Evolutionary conservation across 2,797 vertebrate species (phyloP).

Genomic region (Oophaga sylvatica): DNA sequence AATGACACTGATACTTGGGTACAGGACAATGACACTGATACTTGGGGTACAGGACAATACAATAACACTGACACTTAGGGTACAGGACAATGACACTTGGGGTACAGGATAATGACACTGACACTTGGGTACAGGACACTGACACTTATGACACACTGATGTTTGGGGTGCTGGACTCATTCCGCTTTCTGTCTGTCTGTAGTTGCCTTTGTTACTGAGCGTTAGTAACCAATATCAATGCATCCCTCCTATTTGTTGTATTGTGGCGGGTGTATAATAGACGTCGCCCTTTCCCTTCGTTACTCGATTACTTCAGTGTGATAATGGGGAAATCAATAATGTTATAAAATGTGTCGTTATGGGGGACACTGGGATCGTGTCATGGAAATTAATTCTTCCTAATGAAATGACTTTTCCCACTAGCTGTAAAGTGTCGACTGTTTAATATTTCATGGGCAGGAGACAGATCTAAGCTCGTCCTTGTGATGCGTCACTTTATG

Average conservation of each 20-base stretch:
- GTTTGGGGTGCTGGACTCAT: not conserved
- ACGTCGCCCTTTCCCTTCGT: not conserved
- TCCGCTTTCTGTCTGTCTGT: no score
- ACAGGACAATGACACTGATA: not conserved
- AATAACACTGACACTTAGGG: not conserved
- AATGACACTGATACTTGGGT: not conserved
- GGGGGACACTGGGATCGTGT: not conserved
- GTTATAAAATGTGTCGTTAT: slow-evolving; percentile 31
- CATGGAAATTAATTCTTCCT: slow-evolving; percentile 52
- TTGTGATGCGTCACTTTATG: slow-evolving; percentile 13
- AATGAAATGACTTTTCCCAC: slow-evolving; percentile 49
- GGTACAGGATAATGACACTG: not conserved
- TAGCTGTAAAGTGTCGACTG: slow-evolving; percentile 33
- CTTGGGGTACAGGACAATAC: not conserved
- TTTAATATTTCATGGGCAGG: slow-evolving; percentile 53
- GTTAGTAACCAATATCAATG: not conserved
- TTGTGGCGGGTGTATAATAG: not conserved
- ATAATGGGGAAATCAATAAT: slow-evolving; percentile 30
- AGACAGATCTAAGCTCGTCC: slow-evolving; percentile 17
- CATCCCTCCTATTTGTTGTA: not conserved
- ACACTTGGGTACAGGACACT: not conserved
- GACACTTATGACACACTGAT: not conserved
- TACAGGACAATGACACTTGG: not conserved
- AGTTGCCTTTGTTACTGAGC: not conserved
- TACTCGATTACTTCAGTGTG: not conserved